Percentiles rank a stretch among this genome's conserved stretches.
Evolutionary conservation across 53 echinoderm and acorn worm species (phyloP).

Genomic region (Paracentrotus lividus): DNA sequence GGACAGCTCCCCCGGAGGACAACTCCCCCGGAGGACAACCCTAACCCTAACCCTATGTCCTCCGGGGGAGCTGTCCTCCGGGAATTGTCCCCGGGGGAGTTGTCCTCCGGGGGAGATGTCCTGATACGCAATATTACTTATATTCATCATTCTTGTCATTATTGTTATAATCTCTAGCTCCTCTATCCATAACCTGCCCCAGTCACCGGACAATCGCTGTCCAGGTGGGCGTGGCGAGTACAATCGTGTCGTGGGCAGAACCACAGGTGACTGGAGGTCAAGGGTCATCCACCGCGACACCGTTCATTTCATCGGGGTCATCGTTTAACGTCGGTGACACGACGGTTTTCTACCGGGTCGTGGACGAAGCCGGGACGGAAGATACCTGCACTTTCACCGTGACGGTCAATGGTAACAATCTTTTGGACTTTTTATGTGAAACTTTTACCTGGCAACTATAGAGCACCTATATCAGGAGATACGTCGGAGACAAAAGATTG

Average conservation of each 20-base stretch:
- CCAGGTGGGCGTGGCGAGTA: background rate
- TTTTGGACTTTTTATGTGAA: no score
- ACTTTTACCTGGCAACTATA: no score
- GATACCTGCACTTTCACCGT: constrained; percentile 56
- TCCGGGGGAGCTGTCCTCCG: no score
- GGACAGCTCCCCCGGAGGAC: no score
- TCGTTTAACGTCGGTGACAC: constrained; percentile 52
- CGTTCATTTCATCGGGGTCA: background rate
- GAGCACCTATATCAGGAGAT: no score
- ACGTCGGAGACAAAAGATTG: no score
- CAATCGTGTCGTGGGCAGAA: constrained; percentile 66
- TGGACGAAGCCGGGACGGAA: constrained; percentile 28
- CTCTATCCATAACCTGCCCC: constrained; percentile 50
- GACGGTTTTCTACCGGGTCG: constrained; percentile 59
- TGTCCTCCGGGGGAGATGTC: no score
- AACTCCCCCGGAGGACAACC: no score
- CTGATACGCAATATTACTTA: background rate
- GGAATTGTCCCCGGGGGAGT: no score
- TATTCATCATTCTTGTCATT: background rate
- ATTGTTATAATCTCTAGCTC: background rate
- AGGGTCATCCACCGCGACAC: constrained; percentile 25
- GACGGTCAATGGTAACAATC: constrained; percentile 60
- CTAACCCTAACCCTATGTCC: no score
- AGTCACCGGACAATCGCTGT: background rate
- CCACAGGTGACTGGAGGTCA: constrained; percentile 66